Percentiles rank a stretch among this genome's conserved stretches.
phyloP scores from a whole-genome alignment of 2,113 vertebrate species.

The Nettapus auritus region DNA sequence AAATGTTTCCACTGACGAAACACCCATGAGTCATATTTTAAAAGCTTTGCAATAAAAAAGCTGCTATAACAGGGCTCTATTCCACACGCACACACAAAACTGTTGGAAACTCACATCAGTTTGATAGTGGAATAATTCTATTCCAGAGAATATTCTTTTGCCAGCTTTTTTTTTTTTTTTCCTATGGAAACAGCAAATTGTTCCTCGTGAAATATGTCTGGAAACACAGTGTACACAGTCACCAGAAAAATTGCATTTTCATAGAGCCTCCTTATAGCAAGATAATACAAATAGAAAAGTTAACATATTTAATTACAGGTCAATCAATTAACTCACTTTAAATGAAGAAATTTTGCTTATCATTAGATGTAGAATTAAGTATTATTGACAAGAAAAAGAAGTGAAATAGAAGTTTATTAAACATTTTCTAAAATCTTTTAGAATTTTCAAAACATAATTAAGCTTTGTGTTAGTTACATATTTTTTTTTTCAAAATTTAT shows the following conservation, averaged over 20 bases:
- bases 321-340: neutral
- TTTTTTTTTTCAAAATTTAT: neutral
- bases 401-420: neutral
- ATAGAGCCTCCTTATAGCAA: neutral
- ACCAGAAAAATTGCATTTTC: conserved; percentile 52
- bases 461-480: neutral
- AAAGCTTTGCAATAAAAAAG: conserved; percentile 61
- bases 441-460: neutral
- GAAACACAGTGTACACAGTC: neutral
- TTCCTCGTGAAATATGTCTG: neutral
- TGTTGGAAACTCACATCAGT: conserved; percentile 19
- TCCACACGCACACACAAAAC: neutral
- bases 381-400: neutral
- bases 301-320: neutral
- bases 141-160: conserved; percentile 16
- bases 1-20: conserved; percentile 24
- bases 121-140: conserved; percentile 52
- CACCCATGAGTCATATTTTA: conserved; percentile 13
- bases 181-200: conserved; percentile 31
- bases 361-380: neutral
- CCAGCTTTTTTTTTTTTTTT: neutral
- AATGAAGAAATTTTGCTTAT: neutral
- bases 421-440: neutral
- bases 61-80: conserved; percentile 1
- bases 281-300: conserved; percentile 37